Evolutionary conservation across 2,113 vertebrate genomes (phyloP), one percentile per base, ranked within the genome.

Genomic region (Thunnus maccoyii): DNA sequence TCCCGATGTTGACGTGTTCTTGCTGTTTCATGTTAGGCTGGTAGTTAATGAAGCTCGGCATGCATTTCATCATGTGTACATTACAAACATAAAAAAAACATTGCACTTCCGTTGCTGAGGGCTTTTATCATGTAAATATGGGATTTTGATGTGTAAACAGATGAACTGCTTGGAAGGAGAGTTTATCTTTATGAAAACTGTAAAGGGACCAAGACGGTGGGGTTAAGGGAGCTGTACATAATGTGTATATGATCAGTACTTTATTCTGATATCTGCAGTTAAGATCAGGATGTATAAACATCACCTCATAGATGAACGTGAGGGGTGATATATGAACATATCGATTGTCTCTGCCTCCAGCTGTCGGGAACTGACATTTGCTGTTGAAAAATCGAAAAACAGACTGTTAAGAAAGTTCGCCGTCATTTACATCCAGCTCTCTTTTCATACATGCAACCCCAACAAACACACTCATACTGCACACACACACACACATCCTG

Each of bases 21-120:
- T 83, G 82, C 88, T 86, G 86, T 95, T 95, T 92, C 92, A 90
- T 91, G 88, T 93, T 91, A 94, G 93, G 88, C 94, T 91, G 95
- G 94, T 93, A 91, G 93, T 96, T 94, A 87, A 89, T 93, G 83
- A 94, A 94, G 94, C 94, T 95, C 92, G 91, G 97, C 97, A 97
- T 97, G 97, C 94, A 94, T 96, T 94, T 94, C 90, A 90, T 94
- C 86, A 27, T 94, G 94, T 96, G 88, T 95, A 93, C 86, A 90
- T 80, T 75, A 87, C 80, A 67, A 88, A 88, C 89, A 78, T 80
- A 8, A 5, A 79, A 22, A 80, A 92, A 95, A 81, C 95, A 88
- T 95, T 93, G 85, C 95, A 96, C 94, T 95, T 95, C 91, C 90
- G 95, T 95, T 85, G 93, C 89, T 78, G 90, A 93, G 90, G 94